A percentile compares a stretch with the other conserved stretches of the same genome.
Conservation (phyloP, 2,113 vertebrate genomes). For the Varanus salvator region DNA sequence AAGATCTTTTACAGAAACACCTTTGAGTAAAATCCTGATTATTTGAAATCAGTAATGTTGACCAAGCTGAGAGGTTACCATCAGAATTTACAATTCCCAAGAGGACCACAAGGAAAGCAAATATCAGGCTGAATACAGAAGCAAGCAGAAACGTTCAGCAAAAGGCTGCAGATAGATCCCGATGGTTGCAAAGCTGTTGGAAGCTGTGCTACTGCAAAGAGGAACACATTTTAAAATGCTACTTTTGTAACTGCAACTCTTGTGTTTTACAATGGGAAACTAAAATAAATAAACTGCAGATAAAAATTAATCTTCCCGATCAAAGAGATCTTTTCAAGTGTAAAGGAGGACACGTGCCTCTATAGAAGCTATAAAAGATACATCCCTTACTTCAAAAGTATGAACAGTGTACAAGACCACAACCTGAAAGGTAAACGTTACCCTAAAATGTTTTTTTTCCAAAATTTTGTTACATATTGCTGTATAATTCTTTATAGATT, state of each 20-base stretch:
- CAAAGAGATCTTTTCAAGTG: constrained; percentile 67
- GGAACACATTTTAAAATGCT: not conserved
- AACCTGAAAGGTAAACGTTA: constrained; percentile 54
- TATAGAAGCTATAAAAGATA: constrained; percentile 41
- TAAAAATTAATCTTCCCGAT: constrained; percentile 43
- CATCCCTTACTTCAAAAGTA: constrained; percentile 48
- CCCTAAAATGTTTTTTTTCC: constrained; percentile 51
- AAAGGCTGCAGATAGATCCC: constrained; percentile 12
- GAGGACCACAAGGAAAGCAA: constrained; percentile 58
- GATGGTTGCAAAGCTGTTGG: not conserved
- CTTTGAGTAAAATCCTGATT: not conserved
- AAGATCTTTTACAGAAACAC: constrained; percentile 33
- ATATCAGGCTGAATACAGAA: constrained; percentile 43
- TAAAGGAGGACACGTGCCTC: constrained; percentile 44
- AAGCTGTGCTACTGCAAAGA: not conserved
- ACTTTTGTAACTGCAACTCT: constrained; percentile 17
- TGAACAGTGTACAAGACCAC: constrained; percentile 66
- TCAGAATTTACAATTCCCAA: constrained; percentile 37
- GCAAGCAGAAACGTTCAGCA: constrained; percentile 29
- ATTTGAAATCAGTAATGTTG: constrained; percentile 19
- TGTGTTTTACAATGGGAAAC: constrained; percentile 20
- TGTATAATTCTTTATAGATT: constrained; percentile 53
- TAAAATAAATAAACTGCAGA: constrained; percentile 45
- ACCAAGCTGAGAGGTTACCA: constrained; percentile 8
- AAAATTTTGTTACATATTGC: constrained; percentile 51